Evolutionary conservation across 2,113 vertebrate genomes (phyloP).

Genomic region (Vicugna pacos): DNA sequence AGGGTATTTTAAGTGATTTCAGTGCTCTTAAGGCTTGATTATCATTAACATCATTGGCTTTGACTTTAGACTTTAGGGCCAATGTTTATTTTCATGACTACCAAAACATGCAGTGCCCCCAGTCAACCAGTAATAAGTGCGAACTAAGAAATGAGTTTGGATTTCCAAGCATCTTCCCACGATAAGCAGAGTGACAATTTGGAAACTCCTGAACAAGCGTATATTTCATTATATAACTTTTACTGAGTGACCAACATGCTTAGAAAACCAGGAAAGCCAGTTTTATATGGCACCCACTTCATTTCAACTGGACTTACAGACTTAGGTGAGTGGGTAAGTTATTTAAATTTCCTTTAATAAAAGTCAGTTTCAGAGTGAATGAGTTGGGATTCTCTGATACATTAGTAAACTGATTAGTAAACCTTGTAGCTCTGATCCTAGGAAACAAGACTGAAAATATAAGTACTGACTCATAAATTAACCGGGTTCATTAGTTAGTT

Average conservation of each 20-base stretch:
- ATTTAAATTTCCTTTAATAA: conserved; percentile 12
- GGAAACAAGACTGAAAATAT: conserved; percentile 26
- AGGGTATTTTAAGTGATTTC: not conserved
- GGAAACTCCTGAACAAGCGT: not conserved
- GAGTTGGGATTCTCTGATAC: not conserved
- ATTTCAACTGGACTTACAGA: not conserved
- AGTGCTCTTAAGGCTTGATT: not conserved
- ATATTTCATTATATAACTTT: not conserved
- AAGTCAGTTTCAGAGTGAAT: conserved; percentile 34
- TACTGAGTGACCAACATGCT: not conserved
- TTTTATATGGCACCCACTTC: conserved; percentile 26
- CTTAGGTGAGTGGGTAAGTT: not conserved
- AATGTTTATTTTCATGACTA: not conserved
- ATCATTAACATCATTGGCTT: not conserved
- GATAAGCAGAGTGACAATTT: conserved; percentile 16
- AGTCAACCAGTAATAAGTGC: not conserved
- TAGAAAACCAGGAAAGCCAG: conserved; percentile 15
- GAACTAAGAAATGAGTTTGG: not conserved
- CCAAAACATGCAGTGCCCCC: not conserved
- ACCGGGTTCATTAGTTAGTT: not conserved
- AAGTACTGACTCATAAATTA: not conserved
- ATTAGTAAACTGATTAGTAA: not conserved
- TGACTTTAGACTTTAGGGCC: not conserved
- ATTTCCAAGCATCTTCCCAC: conserved; percentile 1
- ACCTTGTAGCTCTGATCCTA: not conserved